Percentiles rank a stretch among this genome's conserved stretches.
phyloP scores from a whole-genome alignment of 2,888 invertebrate genomes.

The Megaustenia siamemsis region DNA sequence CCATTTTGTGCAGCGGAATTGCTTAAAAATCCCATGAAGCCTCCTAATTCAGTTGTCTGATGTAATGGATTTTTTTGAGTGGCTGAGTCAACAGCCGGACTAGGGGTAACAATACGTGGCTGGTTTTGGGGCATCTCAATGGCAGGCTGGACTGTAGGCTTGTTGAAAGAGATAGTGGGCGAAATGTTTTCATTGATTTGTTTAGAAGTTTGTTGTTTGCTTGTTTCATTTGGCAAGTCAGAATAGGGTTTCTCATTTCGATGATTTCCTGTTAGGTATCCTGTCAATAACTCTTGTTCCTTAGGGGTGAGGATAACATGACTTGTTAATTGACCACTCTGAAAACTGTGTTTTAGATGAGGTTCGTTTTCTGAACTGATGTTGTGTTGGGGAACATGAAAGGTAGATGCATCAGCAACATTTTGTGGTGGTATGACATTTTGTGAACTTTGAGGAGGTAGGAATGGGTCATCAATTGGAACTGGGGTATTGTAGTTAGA shows the following conservation, averaged over 20 bases:
- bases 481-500: not conserved
- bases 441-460: not conserved
- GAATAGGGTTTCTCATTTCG: too few relatives aligned
- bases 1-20: not conserved
- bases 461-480: not conserved
- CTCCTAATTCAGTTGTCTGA: not conserved
- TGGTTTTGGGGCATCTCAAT: not conserved
- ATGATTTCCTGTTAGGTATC: not conserved
- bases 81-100: not conserved
- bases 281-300: not conserved
- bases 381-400: not conserved
- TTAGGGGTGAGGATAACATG: not conserved
- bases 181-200: too few relatives aligned
- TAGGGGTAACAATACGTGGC: not conserved
- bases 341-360: conserved; percentile 1
- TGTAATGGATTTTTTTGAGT: not conserved
- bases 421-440: not conserved
- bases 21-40: conserved; percentile 16
- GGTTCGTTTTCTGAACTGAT: not conserved
- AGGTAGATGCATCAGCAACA: not conserved
- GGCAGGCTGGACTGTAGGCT: too few relatives aligned
- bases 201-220: too few relatives aligned
- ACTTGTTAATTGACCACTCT: conserved; percentile 5
- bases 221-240: too few relatives aligned
- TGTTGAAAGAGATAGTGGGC: too few relatives aligned